Base-by-base conservation (phyloP, 2,797 vertebrate species). In the Pangasius djambal region DNA sequence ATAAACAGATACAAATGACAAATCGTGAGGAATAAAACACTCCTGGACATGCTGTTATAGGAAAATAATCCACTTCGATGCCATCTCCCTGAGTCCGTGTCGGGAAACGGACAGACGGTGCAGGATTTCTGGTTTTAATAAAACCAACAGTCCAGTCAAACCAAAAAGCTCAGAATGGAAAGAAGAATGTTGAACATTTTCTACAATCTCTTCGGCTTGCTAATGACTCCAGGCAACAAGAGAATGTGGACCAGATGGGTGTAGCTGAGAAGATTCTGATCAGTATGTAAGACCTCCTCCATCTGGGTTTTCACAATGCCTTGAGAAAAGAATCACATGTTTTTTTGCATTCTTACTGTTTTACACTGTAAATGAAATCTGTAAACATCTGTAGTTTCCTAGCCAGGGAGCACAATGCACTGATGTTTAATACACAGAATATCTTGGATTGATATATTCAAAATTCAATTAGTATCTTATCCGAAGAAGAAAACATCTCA, bases 211-310 rank as follows among this genome's bases (percentile, higher is more conserved):
- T 84, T 72, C 61, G 82, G 87, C 86, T 85, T 89, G 65, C 84
- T 88, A 52, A 83, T 85, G 79, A 85, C 77, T 75, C 84, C 90
- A 90, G 90, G 87, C 88, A 75, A 48, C 55, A 48, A 8, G 67
- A 83, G 84, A 84, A 50, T 74, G 61, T 85, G 44, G 69, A 85
- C 83, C 94, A 95, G 94, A 94, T 96, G 94, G 93, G 88, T 89
- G 25, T 81, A 91, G 92, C 92, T 90, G 87, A 91, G 92, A 92
- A 92, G 92, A 88, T 37, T 86, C 84, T 70, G 44, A 63, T 87
- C 88, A 89, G 82, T 87, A 84, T 74, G 74, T 86, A 89, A 88
- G 87, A 83, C 90, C 25, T 88, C 48, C 37, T 89, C 92, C 88
- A 91, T 91, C 91, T 91, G 86, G 88, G 31, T 57, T 85, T 85